Evolutionary conservation across 2,113 vertebrate species (phyloP), one percentile per base, ranked within the genome.

Genomic region (Bos javanicus): DNA sequence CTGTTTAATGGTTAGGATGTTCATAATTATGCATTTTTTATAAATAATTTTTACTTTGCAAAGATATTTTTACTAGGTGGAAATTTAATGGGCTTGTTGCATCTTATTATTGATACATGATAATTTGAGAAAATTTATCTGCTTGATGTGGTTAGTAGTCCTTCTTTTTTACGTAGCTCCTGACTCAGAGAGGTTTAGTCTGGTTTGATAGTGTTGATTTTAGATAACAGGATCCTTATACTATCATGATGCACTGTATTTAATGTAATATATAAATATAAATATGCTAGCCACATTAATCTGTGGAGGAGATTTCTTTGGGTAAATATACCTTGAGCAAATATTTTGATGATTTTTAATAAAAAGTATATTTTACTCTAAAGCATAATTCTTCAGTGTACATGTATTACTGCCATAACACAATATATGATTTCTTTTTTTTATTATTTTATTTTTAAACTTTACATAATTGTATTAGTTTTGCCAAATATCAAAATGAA

Each of bases 281-380:
- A 92, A 19, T 62, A 88, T 25, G 1, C 43, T 46, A 54, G 23
- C n/a, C 21, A 87, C 94, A 76, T 92, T 96, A 23, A 39, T 59
- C 25, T 85, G 8, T 89, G 30, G n/a, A 54, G 6, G 1, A 71
- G n/a, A 39, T 67, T 80, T 93, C 13, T 74, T 89, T 88, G 7
- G 16, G 36, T 83, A 94, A 83, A 90, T 54, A 87, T 52, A 60
- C 30, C 25, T 83, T 87, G 62, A 76, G 6, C 48, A 62, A 94
- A 82, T 83, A 11, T 90, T 94, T 92, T 90, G 30, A 64, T 86
- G 52, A 87, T 6, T 95, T 95, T 92, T 90, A 84, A 59, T 67
- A 26, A 54, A 84, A 74, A 84, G 12, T 87, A 91, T 56, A 54
- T 21, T 92, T 93, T 88, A 60, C 1, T 52, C 23, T 54, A 92